phyloP scores from a whole-genome alignment of 1,140 invertebrate genomes.

The Cyclargus thomasi region DNA sequence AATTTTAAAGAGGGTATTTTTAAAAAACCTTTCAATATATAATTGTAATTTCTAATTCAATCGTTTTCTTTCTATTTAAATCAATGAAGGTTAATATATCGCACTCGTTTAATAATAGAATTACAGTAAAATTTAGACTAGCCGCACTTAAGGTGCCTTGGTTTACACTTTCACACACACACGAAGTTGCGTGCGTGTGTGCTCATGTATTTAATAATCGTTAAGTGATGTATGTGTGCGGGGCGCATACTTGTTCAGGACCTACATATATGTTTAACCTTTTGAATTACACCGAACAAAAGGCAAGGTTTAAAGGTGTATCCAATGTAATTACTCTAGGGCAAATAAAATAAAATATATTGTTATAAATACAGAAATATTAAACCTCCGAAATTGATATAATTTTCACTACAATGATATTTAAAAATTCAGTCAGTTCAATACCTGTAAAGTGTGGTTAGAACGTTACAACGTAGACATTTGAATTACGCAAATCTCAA shows the following conservation, averaged over 20 bases:
- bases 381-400: too few species aligned
- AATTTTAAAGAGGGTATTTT: neutral
- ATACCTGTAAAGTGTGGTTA: too few species aligned
- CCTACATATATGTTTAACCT: constrained; percentile 42
- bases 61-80: neutral
- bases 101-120: constrained; percentile 1
- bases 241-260: constrained; percentile 38
- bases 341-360: too few species aligned
- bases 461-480: too few species aligned
- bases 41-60: neutral
- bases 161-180: constrained; percentile 40
- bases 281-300: constrained; percentile 34
- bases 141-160: constrained; percentile 27
- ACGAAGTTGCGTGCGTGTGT: constrained; percentile 27
- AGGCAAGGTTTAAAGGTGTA: neutral
- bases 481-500: too few species aligned
- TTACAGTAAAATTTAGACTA: constrained; percentile 15
- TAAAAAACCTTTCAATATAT: neutral
- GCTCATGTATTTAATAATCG: constrained; percentile 31
- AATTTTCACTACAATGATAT: too few species aligned
- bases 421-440: too few species aligned
- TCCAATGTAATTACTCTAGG: too few species aligned
- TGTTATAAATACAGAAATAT: too few species aligned
- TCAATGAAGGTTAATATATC: neutral
- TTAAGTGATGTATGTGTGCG: constrained; percentile 33